phyloP scores from a whole-genome alignment of 2,888 invertebrate species.

The Noctua comes region DNA sequence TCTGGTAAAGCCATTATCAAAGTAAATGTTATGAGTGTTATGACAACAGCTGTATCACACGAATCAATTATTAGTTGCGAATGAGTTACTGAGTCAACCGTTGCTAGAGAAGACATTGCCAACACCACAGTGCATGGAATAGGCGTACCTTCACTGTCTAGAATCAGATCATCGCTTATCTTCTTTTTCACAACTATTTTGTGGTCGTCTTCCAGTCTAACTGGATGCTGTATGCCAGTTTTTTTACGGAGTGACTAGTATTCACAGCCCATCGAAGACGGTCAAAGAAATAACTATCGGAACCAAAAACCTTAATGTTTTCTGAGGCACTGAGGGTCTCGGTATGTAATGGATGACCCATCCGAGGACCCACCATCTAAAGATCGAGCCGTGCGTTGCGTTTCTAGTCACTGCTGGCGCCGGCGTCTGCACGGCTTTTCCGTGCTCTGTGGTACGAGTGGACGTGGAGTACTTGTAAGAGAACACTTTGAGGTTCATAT shows the following conservation, averaged over 20 bases:
- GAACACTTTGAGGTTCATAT: slow-evolving; percentile 13
- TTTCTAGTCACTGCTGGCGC: neutral
- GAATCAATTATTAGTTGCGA: slow-evolving; percentile 51
- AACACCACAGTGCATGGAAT: neutral
- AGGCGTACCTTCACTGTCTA: neutral
- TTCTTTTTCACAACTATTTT: neutral
- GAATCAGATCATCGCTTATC: neutral
- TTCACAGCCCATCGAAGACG: neutral
- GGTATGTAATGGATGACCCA: neutral
- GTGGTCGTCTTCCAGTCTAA: neutral
- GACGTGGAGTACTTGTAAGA: slow-evolving; percentile 15
- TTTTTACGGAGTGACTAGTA: neutral
- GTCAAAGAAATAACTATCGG: neutral
- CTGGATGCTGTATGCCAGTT: neutral
- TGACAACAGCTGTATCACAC: slow-evolving; percentile 46
- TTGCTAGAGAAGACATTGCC: neutral
- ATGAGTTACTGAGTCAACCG: neutral
- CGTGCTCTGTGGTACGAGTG: neutral
- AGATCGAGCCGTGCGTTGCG: neutral
- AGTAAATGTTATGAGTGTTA: slow-evolving; percentile 59
- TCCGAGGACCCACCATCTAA: neutral
- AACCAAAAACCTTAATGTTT: neutral
- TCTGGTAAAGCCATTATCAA: slow-evolving; percentile 41
- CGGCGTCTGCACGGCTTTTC: neutral
- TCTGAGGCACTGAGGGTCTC: neutral